These are phyloP conservation scores for Antidorcas marsupialis DNA, from an alignment of 2,113 vertebrate genomes.

Conservation along the genomic window DNA sequence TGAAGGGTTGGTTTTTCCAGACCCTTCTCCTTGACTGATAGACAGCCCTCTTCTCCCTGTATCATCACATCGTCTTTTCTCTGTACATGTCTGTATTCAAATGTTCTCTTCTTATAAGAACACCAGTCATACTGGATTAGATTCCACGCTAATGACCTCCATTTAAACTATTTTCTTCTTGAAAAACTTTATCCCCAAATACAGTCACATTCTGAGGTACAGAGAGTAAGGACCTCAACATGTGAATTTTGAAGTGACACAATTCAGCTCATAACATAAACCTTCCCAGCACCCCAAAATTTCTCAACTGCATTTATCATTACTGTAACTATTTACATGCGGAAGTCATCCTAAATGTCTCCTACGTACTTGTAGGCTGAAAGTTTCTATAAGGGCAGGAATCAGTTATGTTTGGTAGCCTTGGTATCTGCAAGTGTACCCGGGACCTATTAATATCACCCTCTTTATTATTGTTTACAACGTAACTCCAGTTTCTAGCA, in stretches of 20 bases:
- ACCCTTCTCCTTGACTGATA: background rate
- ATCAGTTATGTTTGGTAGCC: background rate
- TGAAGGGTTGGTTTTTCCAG: background rate
- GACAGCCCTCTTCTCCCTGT: fast-evolving
- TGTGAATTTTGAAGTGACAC: background rate
- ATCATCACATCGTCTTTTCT: background rate
- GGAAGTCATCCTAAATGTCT: background rate
- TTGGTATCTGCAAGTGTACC: background rate
- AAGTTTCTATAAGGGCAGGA: background rate
- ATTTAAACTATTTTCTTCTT: background rate
- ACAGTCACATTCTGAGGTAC: background rate
- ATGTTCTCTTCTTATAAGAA: background rate
- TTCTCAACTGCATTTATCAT: background rate
- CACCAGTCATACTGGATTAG: background rate
- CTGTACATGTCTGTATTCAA: background rate
- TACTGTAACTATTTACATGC: background rate
- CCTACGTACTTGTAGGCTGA: background rate
- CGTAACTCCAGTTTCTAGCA: background rate
- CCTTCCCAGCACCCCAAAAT: background rate
- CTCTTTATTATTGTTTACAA: background rate
- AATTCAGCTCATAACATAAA: background rate
- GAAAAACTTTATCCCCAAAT: background rate
- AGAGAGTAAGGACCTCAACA: background rate
- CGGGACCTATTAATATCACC: background rate
- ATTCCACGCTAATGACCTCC: background rate